Evolutionary conservation across 2,797 vertebrate species (phyloP).

Genomic region (Sphenopsis melanotis): DNA sequence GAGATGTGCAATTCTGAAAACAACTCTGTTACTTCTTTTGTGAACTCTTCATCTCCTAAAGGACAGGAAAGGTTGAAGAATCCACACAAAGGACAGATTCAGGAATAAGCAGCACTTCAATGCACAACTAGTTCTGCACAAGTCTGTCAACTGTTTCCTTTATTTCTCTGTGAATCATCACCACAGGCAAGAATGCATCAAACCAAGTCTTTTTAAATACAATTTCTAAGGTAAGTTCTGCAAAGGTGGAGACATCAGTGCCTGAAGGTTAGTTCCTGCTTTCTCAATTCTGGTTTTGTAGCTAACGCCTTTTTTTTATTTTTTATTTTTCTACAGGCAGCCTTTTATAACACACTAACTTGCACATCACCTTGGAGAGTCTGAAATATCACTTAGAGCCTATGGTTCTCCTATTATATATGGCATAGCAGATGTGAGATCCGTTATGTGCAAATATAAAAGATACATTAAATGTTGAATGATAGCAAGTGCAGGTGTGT

Average conservation of each 20-base stretch:
- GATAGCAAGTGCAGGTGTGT: slow-evolving; percentile 38
- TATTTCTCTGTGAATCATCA: neutral
- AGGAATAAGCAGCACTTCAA: neutral
- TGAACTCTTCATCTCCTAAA: slow-evolving; percentile 86
- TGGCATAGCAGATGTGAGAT: slow-evolving; percentile 38
- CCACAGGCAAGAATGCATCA: neutral
- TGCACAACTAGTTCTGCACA: neutral
- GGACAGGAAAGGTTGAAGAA: slow-evolving; percentile 32
- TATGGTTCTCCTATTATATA: slow-evolving; percentile 16
- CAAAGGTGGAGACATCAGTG: neutral
- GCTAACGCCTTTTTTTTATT: neutral
- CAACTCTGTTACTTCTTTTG: slow-evolving; percentile 80
- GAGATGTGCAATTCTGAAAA: slow-evolving; percentile 81
- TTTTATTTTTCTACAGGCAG: neutral
- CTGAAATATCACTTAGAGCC: slow-evolving; percentile 45
- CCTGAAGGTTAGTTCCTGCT: neutral
- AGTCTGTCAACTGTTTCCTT: neutral
- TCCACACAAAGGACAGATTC: neutral
- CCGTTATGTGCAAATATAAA: slow-evolving; percentile 50
- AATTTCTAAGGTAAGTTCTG: neutral
- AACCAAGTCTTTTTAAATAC: neutral
- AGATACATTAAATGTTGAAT: slow-evolving; percentile 21
- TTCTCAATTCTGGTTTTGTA: neutral
- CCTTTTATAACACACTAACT: slow-evolving; percentile 26
- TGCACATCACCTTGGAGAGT: slow-evolving; percentile 24